Evolutionary conservation across 2,113 vertebrate genomes (phyloP).

Genomic region (Clarias magur): DNA sequence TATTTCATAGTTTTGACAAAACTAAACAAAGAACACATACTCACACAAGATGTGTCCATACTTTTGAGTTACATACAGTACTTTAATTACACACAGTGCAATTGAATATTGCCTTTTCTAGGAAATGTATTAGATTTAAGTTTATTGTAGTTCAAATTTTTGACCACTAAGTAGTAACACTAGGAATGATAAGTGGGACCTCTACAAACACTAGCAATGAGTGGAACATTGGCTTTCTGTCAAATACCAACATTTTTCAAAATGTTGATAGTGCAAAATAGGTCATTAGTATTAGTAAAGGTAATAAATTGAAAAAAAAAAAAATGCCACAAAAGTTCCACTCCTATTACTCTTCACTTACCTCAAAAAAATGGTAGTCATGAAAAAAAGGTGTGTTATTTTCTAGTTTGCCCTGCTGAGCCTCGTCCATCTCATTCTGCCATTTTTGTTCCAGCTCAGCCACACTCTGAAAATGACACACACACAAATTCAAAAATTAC

Average conservation of each 20-base stretch:
- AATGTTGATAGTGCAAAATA: background rate
- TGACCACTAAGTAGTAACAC: background rate
- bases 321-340: background rate
- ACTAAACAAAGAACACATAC: no score
- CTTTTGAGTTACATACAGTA: no score
- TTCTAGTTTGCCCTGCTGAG: conserved; percentile 90
- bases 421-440: conserved; percentile 94
- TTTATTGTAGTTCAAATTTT: background rate
- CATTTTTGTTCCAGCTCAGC: conserved; percentile 97
- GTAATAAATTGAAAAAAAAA: background rate
- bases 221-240: background rate
- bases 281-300: background rate
- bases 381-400: conserved; percentile 94
- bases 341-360: conserved; percentile 55
- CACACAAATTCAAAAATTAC: conserved; percentile 19
- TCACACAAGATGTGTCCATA: no score
- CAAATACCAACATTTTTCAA: background rate
- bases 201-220: background rate
- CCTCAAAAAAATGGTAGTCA: conserved; percentile 98
- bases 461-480: conserved; percentile 80
- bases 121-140: background rate
- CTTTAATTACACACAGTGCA: background rate
- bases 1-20: no score
- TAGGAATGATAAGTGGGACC: background rate
- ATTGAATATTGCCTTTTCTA: background rate